These are phyloP conservation scores for Ectropis grisescens DNA, from an alignment of 1,140 invertebrate genomes.

Conservation along the genomic window DNA sequence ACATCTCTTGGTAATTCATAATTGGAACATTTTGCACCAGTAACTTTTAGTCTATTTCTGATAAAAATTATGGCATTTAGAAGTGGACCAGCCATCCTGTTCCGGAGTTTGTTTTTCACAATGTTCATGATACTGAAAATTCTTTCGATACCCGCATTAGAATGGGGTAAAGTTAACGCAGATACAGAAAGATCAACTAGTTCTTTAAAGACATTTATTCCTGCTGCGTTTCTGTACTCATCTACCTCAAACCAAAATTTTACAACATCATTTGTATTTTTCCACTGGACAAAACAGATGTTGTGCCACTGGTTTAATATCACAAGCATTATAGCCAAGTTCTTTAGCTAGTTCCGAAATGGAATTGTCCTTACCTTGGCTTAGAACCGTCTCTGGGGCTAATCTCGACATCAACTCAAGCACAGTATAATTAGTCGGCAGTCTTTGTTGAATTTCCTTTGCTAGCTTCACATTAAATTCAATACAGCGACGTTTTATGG, in stretches of 20 bases:
- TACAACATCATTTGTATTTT: too few relatives aligned
- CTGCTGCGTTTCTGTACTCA: too few relatives aligned
- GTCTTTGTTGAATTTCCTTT: conserved; percentile 13
- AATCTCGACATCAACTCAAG: too few relatives aligned
- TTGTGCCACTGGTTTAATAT: too few relatives aligned
- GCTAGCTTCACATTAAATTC: conserved; percentile 11
- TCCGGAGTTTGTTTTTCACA: conserved; percentile 16
- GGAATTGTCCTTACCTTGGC: conserved; percentile 9
- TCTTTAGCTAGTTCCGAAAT: conserved; percentile 8
- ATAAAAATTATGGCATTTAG: conserved; percentile 7
- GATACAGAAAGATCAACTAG: conserved; percentile 10
- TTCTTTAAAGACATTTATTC: conserved; percentile 24
- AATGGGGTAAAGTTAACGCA: conserved; percentile 23
- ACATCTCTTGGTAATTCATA: too few relatives aligned
- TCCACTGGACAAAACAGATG: too few relatives aligned
- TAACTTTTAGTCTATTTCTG: conserved; percentile 1
- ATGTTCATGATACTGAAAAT: conserved; percentile 15
- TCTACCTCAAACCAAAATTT: too few relatives aligned
- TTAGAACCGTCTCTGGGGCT: conserved; percentile 5
- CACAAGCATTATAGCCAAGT: conserved; percentile 6
- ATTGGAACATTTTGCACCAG: too few relatives aligned
- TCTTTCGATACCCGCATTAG: conserved; percentile 29
- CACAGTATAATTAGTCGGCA: conserved; percentile 13
- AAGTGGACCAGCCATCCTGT: conserved; percentile 4
- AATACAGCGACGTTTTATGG: conserved; percentile 11